Base-by-base conservation (phyloP, 2,888 invertebrate genomes). In the Eupithecia inturbata region DNA sequence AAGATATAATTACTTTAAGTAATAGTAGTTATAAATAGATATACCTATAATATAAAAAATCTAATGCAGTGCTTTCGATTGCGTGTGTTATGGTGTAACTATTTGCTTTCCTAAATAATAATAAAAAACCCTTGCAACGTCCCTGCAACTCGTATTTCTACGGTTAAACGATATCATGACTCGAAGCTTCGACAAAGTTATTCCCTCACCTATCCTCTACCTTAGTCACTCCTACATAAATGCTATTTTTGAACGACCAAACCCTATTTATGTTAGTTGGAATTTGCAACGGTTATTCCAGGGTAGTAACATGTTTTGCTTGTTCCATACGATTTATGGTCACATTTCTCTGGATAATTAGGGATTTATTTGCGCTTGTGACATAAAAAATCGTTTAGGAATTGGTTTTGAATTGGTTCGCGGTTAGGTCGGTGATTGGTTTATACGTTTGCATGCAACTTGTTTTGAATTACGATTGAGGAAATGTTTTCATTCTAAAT, bases 251-350 rank as follows among this genome's bases (percentile, higher is more conserved):
- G 68, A 26, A 60, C 31, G 45, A 16, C 3, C 22, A 31, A 1
- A 7, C 5, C 14, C 0, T 14, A 39, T 53, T 63, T 62, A 49
- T 33, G 4, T 0, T 63, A 10, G 72, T 71, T 70, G 71, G 45
- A 72, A 57, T 70, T 74, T 70, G 70, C 75, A 72, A 74, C 72
- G 77, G 62, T 67, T 74, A 74, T 78, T 73, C 71, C 75, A 68
- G 63, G 62, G 75, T 49, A 73, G 71, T 70, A 75, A 73, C 78
- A 76, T 73, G 77, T 77, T 78, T 77, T 78, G 77, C 77, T 53
- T 77, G 77, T 79, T 72, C 64, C 62, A 53, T 66, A 70, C 76
- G 75, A 79, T 79, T 78, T 78, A 78, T 78, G 70, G 67, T 70
- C 39, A 62, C 76, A 74, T 62, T 74, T 70, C 70, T 71, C 71